phyloP scores from a whole-genome alignment of 1,140 invertebrate species.

The Paraescarpia echinospica region DNA sequence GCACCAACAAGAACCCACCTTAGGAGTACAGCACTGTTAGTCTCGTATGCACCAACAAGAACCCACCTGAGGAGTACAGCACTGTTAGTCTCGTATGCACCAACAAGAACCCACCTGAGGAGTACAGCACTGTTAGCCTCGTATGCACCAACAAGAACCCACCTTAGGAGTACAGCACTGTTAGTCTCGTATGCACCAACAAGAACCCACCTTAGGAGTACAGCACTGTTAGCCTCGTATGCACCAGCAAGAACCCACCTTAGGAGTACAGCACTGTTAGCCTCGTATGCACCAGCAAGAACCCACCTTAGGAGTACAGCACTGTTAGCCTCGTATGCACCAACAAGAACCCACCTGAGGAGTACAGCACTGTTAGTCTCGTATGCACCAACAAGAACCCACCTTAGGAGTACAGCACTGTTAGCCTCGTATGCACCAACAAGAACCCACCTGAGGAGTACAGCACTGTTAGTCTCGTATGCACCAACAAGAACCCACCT shows the following conservation, averaged over 20 bases:
- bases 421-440: conserved; percentile 52
- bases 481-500: conserved; percentile 62
- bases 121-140: conserved; percentile 47
- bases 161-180: conserved; percentile 61
- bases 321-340: conserved; percentile 49
- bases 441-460: conserved; percentile 61
- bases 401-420: conserved; percentile 61
- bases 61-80: conserved; percentile 61
- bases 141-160: conserved; percentile 51
- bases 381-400: conserved; percentile 51
- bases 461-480: conserved; percentile 46
- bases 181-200: conserved; percentile 52
- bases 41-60: conserved; percentile 50
- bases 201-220: conserved; percentile 61
- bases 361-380: conserved; percentile 47
- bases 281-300: conserved; percentile 50
- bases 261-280: conserved; percentile 46
- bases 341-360: conserved; percentile 61
- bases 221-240: conserved; percentile 46
- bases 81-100: conserved; percentile 49
- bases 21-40: conserved; percentile 46
- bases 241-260: conserved; percentile 62
- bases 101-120: conserved; percentile 61
- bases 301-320: conserved; percentile 61
- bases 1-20: conserved; percentile 62